Evolutionary conservation across 2,888 invertebrate species (phyloP), one percentile per base, ranked within the genome.

Genomic region (Cactoblastis cactorum): DNA sequence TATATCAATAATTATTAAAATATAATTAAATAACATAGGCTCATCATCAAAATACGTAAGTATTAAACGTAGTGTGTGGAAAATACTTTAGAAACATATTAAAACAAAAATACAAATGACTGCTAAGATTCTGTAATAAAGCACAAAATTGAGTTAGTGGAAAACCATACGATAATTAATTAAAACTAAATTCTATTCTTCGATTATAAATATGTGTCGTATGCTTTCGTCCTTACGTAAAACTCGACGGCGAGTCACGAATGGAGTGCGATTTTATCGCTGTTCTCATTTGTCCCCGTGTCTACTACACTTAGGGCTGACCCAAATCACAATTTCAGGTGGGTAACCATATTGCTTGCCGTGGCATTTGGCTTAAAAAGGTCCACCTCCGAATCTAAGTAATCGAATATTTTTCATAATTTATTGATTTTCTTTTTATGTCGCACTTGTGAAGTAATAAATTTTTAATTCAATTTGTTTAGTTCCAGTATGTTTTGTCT

Each of bases 211-310:
- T 12, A 12, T 33, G 33, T 33, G 33, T 12, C 33, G 17, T 37
- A 11, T 37, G 37, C 8, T 37, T 17, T 9, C n/a, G 17, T 11
- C 15, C 17, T 17, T 45, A 49, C 22, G 33, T 34, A 9, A n/a
- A 46, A 43, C 43, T 37, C 28, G 50, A 50, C 41, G 38, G 5
- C 15, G 9, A 37, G 37, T 37, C 37, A 37, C 50, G 17, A 43
- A 32, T 41, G 38, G 50, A 37, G n/a, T n/a, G 37, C 37, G 47
- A 48, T 48, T 48, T 48, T 48, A 48, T 48, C 47, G 24, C 47
- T 37, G 37, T 15, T 37, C 47, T 48, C 47, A 48, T 48, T 48
- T 48, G 47, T 38, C 47, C 45, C 47, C 28, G 24, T n/a, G 47
- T 37, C 37, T 37, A 24, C 22, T 9, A 5, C 22, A 22, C 17